Evolutionary conservation across 2,113 vertebrate genomes (phyloP).

Genomic region (Daphoenositta chrysoptera): DNA sequence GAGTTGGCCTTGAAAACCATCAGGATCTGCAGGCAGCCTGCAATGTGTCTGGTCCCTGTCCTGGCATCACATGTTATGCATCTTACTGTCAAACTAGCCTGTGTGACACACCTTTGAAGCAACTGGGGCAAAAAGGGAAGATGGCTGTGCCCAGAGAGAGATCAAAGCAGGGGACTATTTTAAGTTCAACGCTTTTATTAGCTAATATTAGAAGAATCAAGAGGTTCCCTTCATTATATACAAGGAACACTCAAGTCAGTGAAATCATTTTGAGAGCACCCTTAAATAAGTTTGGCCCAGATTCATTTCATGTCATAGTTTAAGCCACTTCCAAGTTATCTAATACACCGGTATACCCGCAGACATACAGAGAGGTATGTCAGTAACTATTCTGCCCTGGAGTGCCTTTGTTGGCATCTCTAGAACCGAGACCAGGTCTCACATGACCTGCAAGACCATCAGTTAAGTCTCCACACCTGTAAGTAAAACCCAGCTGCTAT

Average conservation of each 20-base stretch:
- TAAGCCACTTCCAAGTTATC: not conserved
- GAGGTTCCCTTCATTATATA: not conserved
- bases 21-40: not conserved
- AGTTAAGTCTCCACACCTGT: not conserved
- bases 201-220: not conserved
- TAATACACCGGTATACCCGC: not conserved
- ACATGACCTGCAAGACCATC: not conserved
- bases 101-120: not conserved
- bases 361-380: accelerated
- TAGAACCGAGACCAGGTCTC: not conserved
- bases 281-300: not conserved
- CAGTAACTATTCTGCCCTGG: not conserved
- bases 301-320: not conserved
- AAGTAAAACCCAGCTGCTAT: not conserved
- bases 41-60: not conserved
- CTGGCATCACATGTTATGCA: not conserved
- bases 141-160: not conserved
- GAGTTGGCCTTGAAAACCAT: not conserved
- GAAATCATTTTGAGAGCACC: not conserved
- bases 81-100: not conserved
- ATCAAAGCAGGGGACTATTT: not conserved
- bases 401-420: not conserved
- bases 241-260: not conserved
- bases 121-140: not conserved
- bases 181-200: not conserved